Evolutionary conservation across 2,113 vertebrate genomes (phyloP).

Genomic region (Azemiops feae): DNA sequence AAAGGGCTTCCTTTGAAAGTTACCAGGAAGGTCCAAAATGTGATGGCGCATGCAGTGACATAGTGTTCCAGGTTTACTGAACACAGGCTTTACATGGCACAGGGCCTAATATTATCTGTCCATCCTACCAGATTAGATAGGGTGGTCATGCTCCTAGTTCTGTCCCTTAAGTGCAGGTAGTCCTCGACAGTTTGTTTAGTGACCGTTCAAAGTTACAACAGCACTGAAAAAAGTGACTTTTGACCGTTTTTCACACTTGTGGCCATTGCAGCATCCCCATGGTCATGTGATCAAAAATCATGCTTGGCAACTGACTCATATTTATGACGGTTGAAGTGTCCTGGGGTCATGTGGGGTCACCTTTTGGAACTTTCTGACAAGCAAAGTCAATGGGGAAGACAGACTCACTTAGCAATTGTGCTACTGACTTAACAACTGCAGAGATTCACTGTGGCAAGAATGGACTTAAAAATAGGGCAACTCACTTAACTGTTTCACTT

Average conservation of each 20-base stretch:
- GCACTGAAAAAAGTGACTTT: background rate
- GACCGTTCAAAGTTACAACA: background rate
- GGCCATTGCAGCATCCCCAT: background rate
- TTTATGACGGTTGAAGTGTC: background rate
- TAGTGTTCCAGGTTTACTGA: background rate
- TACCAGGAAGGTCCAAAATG: background rate
- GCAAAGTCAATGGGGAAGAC: background rate
- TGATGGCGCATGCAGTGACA: background rate
- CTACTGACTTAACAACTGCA: background rate
- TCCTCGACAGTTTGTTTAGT: background rate
- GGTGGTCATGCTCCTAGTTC: background rate
- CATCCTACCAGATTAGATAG: background rate
- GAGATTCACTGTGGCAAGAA: background rate
- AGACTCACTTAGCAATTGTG: background rate
- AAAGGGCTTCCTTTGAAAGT: background rate
- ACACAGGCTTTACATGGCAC: background rate
- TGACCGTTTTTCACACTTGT: background rate
- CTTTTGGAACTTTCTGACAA: background rate
- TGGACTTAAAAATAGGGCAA: background rate
- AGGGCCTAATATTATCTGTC: background rate
- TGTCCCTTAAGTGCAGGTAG: background rate
- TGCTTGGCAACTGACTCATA: background rate
- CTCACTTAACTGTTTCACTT: background rate
- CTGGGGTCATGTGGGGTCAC: background rate
- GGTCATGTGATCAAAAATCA: background rate